Base-by-base conservation (phyloP, 2,113 vertebrate genomes). In the Psittacara wagleri region DNA sequence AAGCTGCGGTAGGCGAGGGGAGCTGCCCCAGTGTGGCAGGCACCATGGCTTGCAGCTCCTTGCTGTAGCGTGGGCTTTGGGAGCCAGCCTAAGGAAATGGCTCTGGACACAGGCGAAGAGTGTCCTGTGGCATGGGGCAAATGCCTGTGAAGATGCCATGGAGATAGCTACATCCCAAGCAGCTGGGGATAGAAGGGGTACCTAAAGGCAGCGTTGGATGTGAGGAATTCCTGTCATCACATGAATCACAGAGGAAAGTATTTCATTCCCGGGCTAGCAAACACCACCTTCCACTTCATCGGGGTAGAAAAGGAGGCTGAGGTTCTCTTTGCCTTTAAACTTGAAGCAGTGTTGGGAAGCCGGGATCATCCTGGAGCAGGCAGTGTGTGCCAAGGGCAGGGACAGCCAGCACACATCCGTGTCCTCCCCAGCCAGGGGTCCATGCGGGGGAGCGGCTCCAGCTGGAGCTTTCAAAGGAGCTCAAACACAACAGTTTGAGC, bases 221-320 rank as follows among this genome's bases (percentile, higher is more conserved):
- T 25, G 73, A 84, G 31, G 67, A 82, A 79, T 87, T 82, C 46
- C 51, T 68, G 69, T 39, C 46, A 37, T 63, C 70, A 14, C 54
- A 15, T 83, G 87, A 93, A 67, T 92, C 85, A 92, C 46, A 84
- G 81, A 33, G 94, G 91, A 93, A 96, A 95, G 79, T 63, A 74
- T 91, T 93, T 83, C 6, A 63, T 49, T 85, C 59, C 28, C 2
- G 6, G 23, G 78, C 49, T 46, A 70, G 72, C 41, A 80, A 89
- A 77, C 88, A 87, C 75, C 90, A 85, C 82, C 85, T 82, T 43
- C 41, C 48, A 31, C n/a, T 48, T 66, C 79, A 91, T 84, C 28
- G n/a, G 49, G 3, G 10, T 31, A 67, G 41, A 66, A 90, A 75
- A 48, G 3, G 27, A 75, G 77, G 73, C 48, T 55, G 17, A 76